Percentiles rank a stretch among this genome's conserved stretches.
Conservation (phyloP, 2,113 vertebrate genomes). For the Blennius ocellaris region DNA sequence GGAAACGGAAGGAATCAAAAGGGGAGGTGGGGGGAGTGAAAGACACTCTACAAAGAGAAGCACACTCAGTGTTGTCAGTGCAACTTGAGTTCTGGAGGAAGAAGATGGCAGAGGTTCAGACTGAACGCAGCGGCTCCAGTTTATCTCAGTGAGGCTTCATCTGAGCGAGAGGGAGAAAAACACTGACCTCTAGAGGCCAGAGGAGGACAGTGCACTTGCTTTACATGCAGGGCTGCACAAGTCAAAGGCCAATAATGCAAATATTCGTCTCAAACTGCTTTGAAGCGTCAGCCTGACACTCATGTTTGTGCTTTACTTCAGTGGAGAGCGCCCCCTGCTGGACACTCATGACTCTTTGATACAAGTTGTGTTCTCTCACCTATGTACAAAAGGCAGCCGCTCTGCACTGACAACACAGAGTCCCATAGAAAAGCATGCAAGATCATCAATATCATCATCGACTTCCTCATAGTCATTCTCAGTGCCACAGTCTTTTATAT, state of each 20-base stretch:
- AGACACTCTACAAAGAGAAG: constrained; percentile 48
- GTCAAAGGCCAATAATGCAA: too few relatives aligned
- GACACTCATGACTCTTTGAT: constrained; percentile 15
- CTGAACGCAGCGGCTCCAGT: constrained; percentile 11
- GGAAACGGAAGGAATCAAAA: constrained; percentile 35
- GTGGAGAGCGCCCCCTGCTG: constrained; percentile 61
- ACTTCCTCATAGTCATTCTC: constrained; percentile 34
- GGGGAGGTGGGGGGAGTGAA: constrained; percentile 42
- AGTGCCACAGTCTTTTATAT: constrained; percentile 64
- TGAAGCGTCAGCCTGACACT: constrained; percentile 12
- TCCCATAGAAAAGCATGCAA: constrained; percentile 75
- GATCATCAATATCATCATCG: constrained; percentile 42
- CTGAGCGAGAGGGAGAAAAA: constrained; percentile 32
- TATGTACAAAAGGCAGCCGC: constrained; percentile 27
- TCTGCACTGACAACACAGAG: constrained; percentile 78
- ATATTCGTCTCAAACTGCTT: too few relatives aligned
- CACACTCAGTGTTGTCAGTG: constrained; percentile 74
- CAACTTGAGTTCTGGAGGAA: constrained; percentile 45
- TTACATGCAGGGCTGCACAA: constrained; percentile 12
- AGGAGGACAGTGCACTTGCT: constrained; percentile 5
- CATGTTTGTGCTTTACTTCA: constrained; percentile 26
- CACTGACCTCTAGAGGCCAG: constrained; percentile 5
- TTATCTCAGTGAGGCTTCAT: constrained; percentile 19
- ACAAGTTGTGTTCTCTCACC: background rate
- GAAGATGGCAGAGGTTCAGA: constrained; percentile 21